Percentiles rank a stretch among this genome's conserved stretches.
Conservation (phyloP, 2,797 vertebrate genomes). For the Sylvilagus floridanus region DNA sequence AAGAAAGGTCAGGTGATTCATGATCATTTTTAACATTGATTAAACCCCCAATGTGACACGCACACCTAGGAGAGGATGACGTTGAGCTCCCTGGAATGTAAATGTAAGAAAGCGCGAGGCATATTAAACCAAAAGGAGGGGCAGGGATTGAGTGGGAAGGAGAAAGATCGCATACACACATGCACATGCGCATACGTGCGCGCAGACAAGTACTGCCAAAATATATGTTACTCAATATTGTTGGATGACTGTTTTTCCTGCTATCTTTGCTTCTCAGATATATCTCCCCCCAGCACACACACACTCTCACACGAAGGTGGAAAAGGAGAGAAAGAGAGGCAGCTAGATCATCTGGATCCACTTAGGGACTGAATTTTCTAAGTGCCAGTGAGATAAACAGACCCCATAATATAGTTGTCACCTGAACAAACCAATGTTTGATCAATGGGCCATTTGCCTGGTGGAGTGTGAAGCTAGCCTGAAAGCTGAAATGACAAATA, state of each 20-base stretch:
- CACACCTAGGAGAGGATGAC: not conserved
- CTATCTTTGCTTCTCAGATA: not conserved
- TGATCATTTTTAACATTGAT: constrained; percentile 37
- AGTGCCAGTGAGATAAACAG: constrained; percentile 81
- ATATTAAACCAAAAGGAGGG: not conserved
- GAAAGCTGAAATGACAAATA: constrained; percentile 81
- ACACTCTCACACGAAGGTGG: not conserved
- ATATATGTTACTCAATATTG: not conserved
- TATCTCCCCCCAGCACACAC: not conserved
- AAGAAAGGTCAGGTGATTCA: not conserved
- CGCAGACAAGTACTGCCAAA: not conserved
- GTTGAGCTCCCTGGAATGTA: not conserved
- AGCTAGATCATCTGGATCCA: constrained; percentile 79
- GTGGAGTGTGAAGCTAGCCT: constrained; percentile 77
- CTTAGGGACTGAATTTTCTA: constrained; percentile 81
- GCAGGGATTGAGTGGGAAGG: not conserved
- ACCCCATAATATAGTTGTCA: constrained; percentile 81
- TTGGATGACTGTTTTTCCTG: not conserved
- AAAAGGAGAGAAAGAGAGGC: not conserved
- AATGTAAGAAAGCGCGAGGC: constrained; percentile 4
- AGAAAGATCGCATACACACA: not conserved
- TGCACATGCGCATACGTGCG: not conserved
- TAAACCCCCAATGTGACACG: not conserved
- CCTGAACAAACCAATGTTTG: constrained; percentile 85
- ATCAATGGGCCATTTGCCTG: constrained; percentile 81